Evolutionary conservation across 1,140 invertebrate species (phyloP), one percentile per base, ranked within the genome.

Genomic region (Harlomillsia oculata): DNA sequence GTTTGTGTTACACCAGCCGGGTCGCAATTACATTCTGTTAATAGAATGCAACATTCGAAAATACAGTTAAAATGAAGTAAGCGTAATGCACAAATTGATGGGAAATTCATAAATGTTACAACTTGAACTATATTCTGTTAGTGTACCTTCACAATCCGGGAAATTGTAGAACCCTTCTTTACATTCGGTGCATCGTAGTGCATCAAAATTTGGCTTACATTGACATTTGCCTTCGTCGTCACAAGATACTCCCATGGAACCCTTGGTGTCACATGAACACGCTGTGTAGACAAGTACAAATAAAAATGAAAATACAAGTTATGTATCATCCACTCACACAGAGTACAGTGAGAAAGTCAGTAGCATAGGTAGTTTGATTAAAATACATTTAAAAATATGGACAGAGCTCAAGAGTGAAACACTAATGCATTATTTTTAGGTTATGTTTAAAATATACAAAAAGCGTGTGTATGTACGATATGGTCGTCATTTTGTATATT

Each of bases 161-260:
- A 89, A 98, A 71, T 97, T 98, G 74, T 97, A 99, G 69, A 89
- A 95, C n/a, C 89, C 87, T 67, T 93, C 86, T 69, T 84, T 85
- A 71, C 97, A 99, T 6, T 76, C 72, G 28, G 29, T 81, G 68
- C 93, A 97, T 36, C 79, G 81, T 3, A 75, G 71, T 1, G 87
- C 87, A 66, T 88, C 85, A 67, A 94, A 96, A 68, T 94, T 94
- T 0, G 79, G 72, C 43, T 82, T 80, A 69, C 93, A 97, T 60
- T 87, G 81, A 63, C 93, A 97, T 53, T 82, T 81, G 0, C 90
- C 91, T 45, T 86, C 80, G 53, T 80, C 75, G 64, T 97, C 87
- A 69, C 96, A 99, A 0, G 91, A 87, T 2, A 88, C 76, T 5
- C 94, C 94, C 65, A 84, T 82, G 0, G 92, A 85, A 3, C 96